These are phyloP conservation scores for Nineta flava DNA, from an alignment of 2,888 invertebrate species.

Conservation along the genomic window DNA sequence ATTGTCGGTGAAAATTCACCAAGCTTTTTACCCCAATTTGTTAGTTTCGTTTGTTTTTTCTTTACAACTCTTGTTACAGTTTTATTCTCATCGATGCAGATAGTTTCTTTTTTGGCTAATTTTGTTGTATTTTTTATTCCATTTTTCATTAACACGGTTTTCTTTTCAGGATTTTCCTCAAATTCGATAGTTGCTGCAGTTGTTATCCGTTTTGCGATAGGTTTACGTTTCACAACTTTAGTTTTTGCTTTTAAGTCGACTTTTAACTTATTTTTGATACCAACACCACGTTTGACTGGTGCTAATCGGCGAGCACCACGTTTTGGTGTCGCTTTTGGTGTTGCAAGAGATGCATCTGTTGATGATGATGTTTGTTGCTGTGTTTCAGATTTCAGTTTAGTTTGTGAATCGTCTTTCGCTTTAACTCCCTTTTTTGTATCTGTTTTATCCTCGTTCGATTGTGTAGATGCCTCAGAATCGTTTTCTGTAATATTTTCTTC, in stretches of 20 bases:
- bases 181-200: conserved; percentile 19
- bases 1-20: not conserved
- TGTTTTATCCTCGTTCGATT: not conserved
- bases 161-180: conserved; percentile 16
- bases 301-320: conserved; percentile 12
- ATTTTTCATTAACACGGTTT: conserved; percentile 22
- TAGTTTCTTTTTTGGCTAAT: not conserved
- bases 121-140: conserved; percentile 12
- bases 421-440: not conserved
- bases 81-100: not conserved
- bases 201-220: conserved; percentile 19
- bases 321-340: conserved; percentile 13
- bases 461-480: not conserved
- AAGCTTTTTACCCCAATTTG: not conserved
- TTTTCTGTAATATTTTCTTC: not conserved
- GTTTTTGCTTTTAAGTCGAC: conserved; percentile 21
- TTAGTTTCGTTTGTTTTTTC: not conserved
- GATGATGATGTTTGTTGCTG: conserved; percentile 11
- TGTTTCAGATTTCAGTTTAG: not conserved
- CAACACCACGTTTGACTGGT: conserved; percentile 13
- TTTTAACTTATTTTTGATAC: conserved; percentile 13
- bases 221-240: conserved; percentile 15
- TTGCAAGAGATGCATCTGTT: conserved; percentile 10
- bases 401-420: not conserved
- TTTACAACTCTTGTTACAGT: not conserved